A percentile compares a stretch with the other conserved stretches of the same genome.
Conservation (phyloP, 2,113 vertebrate species). For the Microcebus lehilahytsara region DNA sequence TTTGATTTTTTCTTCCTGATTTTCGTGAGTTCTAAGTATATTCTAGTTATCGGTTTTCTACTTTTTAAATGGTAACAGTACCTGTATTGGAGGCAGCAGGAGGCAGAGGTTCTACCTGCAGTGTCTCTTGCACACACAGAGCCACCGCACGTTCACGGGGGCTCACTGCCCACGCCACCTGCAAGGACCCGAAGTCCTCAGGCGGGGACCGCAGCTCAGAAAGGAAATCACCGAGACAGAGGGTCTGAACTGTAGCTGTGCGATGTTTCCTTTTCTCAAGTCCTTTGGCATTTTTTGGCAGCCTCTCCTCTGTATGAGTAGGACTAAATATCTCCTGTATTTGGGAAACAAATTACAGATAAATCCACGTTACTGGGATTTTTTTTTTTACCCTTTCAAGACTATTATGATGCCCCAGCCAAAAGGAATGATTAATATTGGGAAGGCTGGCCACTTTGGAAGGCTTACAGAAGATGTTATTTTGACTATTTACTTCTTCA, state of each 20-base stretch:
- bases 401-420: not conserved
- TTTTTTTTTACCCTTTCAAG: not conserved
- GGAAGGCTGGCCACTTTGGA: not conserved
- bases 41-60: too few species aligned
- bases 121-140: rapidly evolving
- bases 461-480: not conserved
- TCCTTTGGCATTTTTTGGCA: too few species aligned
- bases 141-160: not conserved
- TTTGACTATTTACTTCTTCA: too few species aligned
- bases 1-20: too few species aligned
- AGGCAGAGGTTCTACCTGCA: not conserved
- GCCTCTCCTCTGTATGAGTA: not conserved
- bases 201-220: too few species aligned
- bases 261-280: not conserved
- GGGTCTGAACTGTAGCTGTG: rapidly evolving
- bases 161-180: rapidly evolving
- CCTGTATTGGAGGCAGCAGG: not conserved
- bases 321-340: not conserved
- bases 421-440: not conserved
- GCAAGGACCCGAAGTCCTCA: not conserved
- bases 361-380: not conserved
- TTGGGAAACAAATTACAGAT: not conserved
- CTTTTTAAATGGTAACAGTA: not conserved
- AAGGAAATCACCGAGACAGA: not conserved
- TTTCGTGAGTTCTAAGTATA: too few species aligned